These are phyloP conservation scores for Drosophila sp. DNA, from an alignment of 1,140 invertebrate species.

Conservation along the genomic window DNA sequence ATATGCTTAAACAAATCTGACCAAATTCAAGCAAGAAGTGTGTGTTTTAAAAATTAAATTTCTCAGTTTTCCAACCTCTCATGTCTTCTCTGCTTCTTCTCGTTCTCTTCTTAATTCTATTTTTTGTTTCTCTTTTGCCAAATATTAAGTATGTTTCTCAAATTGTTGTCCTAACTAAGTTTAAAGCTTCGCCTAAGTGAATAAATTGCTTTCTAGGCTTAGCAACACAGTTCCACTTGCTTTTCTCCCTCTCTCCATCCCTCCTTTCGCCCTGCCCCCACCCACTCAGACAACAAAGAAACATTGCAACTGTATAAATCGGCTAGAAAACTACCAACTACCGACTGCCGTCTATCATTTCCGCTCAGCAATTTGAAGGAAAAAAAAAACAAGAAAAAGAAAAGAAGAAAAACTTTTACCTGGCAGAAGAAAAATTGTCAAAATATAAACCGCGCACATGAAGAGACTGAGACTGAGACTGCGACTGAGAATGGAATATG, in stretches of 20 bases:
- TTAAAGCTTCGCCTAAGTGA: slow-evolving; percentile 40
- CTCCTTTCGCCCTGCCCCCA: slow-evolving; percentile 14
- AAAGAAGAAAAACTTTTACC: slow-evolving; percentile 40
- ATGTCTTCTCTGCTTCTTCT: background rate
- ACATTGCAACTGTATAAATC: slow-evolving; percentile 71
- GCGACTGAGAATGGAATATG: background rate
- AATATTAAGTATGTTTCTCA: slow-evolving; percentile 1
- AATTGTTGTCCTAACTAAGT: slow-evolving; percentile 12
- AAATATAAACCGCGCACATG: slow-evolving; percentile 67
- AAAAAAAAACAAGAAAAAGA: slow-evolving; percentile 17
- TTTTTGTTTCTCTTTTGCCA: background rate
- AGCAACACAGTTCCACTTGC: slow-evolving; percentile 22
- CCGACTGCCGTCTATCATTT: slow-evolving; percentile 75
- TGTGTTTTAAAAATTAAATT: no score
- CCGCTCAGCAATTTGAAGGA: slow-evolving; percentile 60
- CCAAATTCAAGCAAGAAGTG: no score
- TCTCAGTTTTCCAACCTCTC: background rate
- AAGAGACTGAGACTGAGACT: slow-evolving; percentile 15
- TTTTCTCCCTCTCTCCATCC: background rate
- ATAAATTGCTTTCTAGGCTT: slow-evolving; percentile 63
- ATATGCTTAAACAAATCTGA: no score
- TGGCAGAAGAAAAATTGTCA: slow-evolving; percentile 58
- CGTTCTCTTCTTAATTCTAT: background rate
- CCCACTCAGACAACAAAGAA: slow-evolving; percentile 67
- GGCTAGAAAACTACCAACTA: slow-evolving; percentile 75